Conservation (phyloP, 2,888 invertebrate species). For the Alentia gelatinosa region DNA sequence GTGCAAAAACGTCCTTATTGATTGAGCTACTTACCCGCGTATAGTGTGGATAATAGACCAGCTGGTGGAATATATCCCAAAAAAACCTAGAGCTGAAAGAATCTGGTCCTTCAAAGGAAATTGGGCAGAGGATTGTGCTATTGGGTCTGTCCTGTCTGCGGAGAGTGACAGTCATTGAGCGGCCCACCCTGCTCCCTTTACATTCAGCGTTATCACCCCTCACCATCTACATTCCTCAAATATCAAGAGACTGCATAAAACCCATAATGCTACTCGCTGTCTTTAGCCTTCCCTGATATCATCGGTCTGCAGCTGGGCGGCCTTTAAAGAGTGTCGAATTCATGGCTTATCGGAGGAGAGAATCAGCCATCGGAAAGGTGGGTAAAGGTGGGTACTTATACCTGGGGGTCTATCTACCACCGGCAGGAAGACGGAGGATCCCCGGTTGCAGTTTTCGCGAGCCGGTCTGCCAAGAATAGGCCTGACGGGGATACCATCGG, state of each 20-base stretch:
- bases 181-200: background rate
- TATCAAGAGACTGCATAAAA: background rate
- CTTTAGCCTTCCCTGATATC: slow-evolving; percentile 32
- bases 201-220: background rate
- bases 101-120: background rate
- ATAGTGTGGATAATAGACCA: background rate
- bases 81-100: background rate
- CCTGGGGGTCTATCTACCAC: too few species aligned
- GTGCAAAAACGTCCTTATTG: background rate
- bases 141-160: background rate
- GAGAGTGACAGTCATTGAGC: slow-evolving; percentile 30
- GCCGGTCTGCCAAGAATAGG: too few species aligned
- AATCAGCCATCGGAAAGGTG: background rate
- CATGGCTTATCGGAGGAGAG: background rate
- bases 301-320: slow-evolving; percentile 12
- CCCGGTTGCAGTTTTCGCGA: too few species aligned
- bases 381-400: too few species aligned
- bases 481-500: too few species aligned
- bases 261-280: background rate
- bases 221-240: slow-evolving; percentile 22
- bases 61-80: background rate
- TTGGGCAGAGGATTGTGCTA: background rate
- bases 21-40: background rate
- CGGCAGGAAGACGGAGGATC: too few species aligned
- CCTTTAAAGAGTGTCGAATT: background rate